Conservation (phyloP, 2,888 invertebrate species). For the Drosophila emarginata region DNA sequence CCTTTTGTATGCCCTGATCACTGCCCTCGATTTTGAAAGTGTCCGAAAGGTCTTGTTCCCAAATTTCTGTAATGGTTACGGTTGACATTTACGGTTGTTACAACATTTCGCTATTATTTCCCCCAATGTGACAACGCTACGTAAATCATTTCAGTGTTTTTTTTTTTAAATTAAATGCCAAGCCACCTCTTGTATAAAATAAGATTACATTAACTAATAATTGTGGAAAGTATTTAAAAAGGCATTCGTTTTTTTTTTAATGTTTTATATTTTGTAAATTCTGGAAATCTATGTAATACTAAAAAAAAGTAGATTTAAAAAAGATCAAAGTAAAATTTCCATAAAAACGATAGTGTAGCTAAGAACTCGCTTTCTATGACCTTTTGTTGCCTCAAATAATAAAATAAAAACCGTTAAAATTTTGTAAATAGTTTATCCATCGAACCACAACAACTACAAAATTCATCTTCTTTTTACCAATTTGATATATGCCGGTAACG, state of each 20-base stretch:
- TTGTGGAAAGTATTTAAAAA: no score
- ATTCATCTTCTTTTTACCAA: constrained; percentile 14
- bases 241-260: no score
- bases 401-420: neutral
- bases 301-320: neutral
- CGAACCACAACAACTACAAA: constrained; percentile 26
- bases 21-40: constrained; percentile 85
- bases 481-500: constrained; percentile 19
- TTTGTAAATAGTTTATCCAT: constrained; percentile 5
- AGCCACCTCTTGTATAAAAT: no score
- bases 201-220: no score
- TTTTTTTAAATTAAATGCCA: no score
- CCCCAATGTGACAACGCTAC: neutral
- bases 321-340: neutral
- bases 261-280: neutral
- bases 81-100: neutral
- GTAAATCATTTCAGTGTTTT: neutral
- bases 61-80: constrained; percentile 70
- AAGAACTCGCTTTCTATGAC: neutral
- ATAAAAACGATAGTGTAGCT: neutral
- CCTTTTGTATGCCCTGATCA: constrained; percentile 84
- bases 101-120: neutral
- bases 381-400: neutral
- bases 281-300: no score
- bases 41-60: constrained; percentile 84